Evolutionary conservation across 1,140 invertebrate species (phyloP), one percentile per base, ranked within the genome.

Genomic region (Polypedilum vanderplanki): DNA sequence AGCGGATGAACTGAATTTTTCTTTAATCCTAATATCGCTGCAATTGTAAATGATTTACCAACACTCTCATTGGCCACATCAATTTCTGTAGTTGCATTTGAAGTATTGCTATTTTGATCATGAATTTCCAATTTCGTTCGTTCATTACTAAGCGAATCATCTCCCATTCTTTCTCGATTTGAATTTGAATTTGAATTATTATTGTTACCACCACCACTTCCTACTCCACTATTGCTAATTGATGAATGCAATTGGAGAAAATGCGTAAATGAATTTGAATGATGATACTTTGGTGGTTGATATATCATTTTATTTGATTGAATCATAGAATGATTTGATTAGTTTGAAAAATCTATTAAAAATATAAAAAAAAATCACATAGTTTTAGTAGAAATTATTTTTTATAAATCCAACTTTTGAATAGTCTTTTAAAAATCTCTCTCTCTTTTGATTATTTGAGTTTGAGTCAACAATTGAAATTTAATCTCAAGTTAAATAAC

Each of bases 41-140:
- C 91, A 78, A 93, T 93, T 18, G 91, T 93, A 79, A 93, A 93
- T 1, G 90, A 90, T 79, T 90, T 90, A 33, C 83, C 81, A 76
- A 70, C 18, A 10, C 65, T 70, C 7, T 70, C 65, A 70, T 70
- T 70, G 9, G 46, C 12, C n/a, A n/a, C 46, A 18, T 18, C 46
- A 57, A 81, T 80, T 76, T 82, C 81, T 76, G 82, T 79, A 77
- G 81, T 79, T 77, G 81, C 81, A 79, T 70, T 70, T 70, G 65
- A 70, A 0, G 17, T 22, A 10, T 70, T 70, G 18, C 65, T 70
- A 20, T 18, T 70, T 9, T 18, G 17, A 70, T 70, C 65, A 12
- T 70, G 65, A 22, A 70, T 18, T 22, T 70, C 65, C 65, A 70
- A 70, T 70, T 70, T 70, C 10, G 65, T 18, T 18, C 20, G 65